Base-by-base conservation (phyloP, 2,797 vertebrate genomes). In the Malacoctenus gilli region DNA sequence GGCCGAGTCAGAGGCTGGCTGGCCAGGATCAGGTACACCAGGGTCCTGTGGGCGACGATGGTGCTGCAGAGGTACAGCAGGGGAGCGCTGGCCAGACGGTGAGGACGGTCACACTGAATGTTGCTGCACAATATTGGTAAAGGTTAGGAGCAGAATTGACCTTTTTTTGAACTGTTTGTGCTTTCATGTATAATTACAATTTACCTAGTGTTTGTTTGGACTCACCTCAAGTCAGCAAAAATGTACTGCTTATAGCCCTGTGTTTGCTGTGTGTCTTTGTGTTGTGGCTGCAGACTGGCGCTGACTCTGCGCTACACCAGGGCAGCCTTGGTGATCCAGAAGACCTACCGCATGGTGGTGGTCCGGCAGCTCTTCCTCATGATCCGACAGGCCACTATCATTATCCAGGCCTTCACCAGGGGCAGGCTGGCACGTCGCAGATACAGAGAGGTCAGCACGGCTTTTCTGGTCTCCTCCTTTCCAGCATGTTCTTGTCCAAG, bases 251-350 rank as follows among this genome's bases (percentile, higher is more conserved):
- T n/a, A n/a, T n/a, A n/a, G n/a, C n/a, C n/a, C n/a, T n/a, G n/a
- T n/a, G n/a, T n/a, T n/a, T n/a, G n/a, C n/a, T n/a, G 12, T 7
- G 5, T 14, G 32, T 8, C 32, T 13, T 20, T 42, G 8, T 50
- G 1, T 0, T 20, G 4, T 42, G 23, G 6, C 22, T 58, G 20
- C 56, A 94, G 93, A 4, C 54, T 76, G 8, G 68, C 63, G 1
- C 58, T 82, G 78, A 68, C 15, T 1, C 75, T 94, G 56, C 80
- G 74, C 55, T 89, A 85, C 68, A 82, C 80, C 8, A 77, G 66
- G n/a, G 92, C 92, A n/a, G 92, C 89, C 0, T 13, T 92, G 38
- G 51, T 82, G 1, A 82, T 94, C 61, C 92, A 94, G 88, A 93
- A 89, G 79, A 84, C 72, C 0, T 88, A 78, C 68, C 75, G 87